A percentile compares a stretch with the other conserved stretches of the same genome.
Evolutionary conservation across 2,113 vertebrate species (phyloP).

Genomic region (Thermophis baileyi): DNA sequence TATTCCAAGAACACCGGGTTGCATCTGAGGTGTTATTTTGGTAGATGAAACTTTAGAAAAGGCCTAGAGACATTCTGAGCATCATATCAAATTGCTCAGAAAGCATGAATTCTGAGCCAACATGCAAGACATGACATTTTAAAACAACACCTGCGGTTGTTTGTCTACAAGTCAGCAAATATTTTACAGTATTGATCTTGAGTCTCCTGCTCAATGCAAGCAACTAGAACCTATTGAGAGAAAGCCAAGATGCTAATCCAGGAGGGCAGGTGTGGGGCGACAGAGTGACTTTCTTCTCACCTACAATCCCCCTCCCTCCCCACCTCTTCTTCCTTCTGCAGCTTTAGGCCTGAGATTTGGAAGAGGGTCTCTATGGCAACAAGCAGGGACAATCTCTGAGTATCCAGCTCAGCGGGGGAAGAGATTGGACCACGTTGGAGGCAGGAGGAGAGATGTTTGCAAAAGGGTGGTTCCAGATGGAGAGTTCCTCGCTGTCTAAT

Average conservation of each 20-base stretch:
- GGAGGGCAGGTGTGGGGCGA: not conserved
- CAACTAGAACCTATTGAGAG: not conserved
- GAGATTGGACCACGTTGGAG: not conserved
- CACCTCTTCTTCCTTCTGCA: not conserved
- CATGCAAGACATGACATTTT: not conserved
- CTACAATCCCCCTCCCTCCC: not conserved
- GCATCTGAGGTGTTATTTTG: not conserved
- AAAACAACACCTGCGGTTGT: not conserved
- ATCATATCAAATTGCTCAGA: not conserved
- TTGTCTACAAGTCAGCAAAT: not conserved
- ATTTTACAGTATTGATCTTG: not conserved
- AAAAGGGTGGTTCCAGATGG: not conserved
- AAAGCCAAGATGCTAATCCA: not conserved
- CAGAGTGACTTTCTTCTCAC: not conserved
- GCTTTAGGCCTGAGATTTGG: slow-evolving; percentile 24
- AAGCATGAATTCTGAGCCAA: not conserved
- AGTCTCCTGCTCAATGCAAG: not conserved
- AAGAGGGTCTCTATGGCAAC: slow-evolving; percentile 33
- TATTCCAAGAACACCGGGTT: not conserved
- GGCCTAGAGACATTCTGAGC: not conserved
- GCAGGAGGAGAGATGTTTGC: not conserved
- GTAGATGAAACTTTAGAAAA: not conserved
- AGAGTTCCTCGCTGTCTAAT: not conserved
- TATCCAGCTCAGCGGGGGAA: slow-evolving; percentile 4
- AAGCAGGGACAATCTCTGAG: slow-evolving; percentile 24